Evolutionary conservation across 2,113 vertebrate genomes (phyloP), one percentile per base, ranked within the genome.

Genomic region (Amphiprion ocellaris): DNA sequence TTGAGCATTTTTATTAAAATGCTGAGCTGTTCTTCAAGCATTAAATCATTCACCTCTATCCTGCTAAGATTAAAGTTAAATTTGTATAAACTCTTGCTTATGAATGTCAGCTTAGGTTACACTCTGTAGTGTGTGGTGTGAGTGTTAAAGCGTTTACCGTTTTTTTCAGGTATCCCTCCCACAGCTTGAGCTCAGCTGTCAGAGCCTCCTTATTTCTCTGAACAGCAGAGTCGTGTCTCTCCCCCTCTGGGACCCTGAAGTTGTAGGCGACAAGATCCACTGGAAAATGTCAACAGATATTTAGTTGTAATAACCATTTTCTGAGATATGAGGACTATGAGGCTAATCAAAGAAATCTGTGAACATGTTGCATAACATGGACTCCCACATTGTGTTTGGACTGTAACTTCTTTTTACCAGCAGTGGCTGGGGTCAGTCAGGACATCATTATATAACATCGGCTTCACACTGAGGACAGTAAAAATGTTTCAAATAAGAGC

Each of bases 131-230:
- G 33, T 37, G 30, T 30, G 30, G 30, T 9, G 33, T 37, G 33
- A 37, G 4, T 15, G 41, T 44, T 44, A 0, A 14, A 7, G 33
- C 4, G 0, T 33, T 65, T 73, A 94, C 94, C 91, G 8, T 2
- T 8, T 92, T 90, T 59, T 81, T 5, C 71, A 95, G 21, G 77
- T 96, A 91, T n/a, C 82, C 79, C 53, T 96, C 94, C 95, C 95
- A 96, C 30, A 94, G 66, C 44, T 89, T 82, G 30, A 95, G 0
- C 63, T 96, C 95, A 1, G 44, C 6, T 0, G 1, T 24, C 59
- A 95, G 69, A 2, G 33, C 62, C 24, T 94, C 91, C 19, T 4
- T 74, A 78, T 94, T 89, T 67, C 95, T 91, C 74, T 93, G 55
- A 23, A 90, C 0, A 4, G 95, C 90, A 6, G 91, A 89, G 14